Evolutionary conservation across 1,140 invertebrate genomes (phyloP).

Genomic region (Leptopilina boulardi): DNA sequence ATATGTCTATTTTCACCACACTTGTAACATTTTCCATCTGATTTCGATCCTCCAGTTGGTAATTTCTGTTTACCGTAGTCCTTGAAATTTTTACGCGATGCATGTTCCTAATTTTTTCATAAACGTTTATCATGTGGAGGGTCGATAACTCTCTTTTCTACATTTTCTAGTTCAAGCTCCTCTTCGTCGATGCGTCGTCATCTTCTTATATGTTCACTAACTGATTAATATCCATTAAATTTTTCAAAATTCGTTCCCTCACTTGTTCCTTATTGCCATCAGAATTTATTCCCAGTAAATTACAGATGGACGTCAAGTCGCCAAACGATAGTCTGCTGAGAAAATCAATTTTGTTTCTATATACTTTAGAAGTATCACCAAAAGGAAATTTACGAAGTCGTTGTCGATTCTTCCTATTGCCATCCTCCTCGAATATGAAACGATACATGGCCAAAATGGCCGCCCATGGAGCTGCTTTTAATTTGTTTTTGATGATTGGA

Average conservation of each 20-base stretch:
- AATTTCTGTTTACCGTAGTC: background rate
- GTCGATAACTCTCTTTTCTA: too few relatives aligned
- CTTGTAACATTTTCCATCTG: background rate
- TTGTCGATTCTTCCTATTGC: conserved; percentile 17
- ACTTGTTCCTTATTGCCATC: too few relatives aligned
- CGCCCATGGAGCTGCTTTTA: background rate
- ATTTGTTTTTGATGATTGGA: background rate
- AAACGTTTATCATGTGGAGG: too few relatives aligned
- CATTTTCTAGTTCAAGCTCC: too few relatives aligned
- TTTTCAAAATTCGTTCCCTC: background rate
- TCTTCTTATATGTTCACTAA: background rate
- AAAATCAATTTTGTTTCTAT: conserved; percentile 21
- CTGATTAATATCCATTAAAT: background rate
- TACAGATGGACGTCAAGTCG: too few relatives aligned
- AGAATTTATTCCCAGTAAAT: too few relatives aligned
- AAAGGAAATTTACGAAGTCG: conserved; percentile 38
- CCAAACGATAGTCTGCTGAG: conserved; percentile 23
- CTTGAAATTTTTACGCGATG: background rate
- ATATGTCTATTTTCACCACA: background rate
- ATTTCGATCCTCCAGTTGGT: background rate
- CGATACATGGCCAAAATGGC: conserved; percentile 5
- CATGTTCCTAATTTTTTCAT: background rate
- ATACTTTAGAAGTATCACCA: conserved; percentile 18
- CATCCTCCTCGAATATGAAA: conserved; percentile 27
- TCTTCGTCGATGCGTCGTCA: too few relatives aligned